A percentile compares a stretch with the other conserved stretches of the same genome.
Evolutionary conservation across 2,113 vertebrate species (phyloP).

Genomic region (Grallaria varia): DNA sequence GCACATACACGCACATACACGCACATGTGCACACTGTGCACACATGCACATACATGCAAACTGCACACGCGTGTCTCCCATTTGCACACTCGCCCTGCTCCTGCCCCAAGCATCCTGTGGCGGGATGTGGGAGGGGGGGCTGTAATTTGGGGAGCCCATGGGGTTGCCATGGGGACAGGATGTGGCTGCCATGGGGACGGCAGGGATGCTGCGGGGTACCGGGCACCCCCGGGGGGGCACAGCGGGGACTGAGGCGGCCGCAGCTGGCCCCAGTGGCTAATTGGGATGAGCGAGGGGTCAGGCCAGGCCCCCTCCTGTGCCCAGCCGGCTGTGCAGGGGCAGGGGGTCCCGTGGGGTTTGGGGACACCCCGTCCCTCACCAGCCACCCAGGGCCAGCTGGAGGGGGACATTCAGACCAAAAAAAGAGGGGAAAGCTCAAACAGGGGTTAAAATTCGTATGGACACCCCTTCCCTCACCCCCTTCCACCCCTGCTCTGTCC

Average conservation of each 20-base stretch:
- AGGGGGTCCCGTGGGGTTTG: neutral
- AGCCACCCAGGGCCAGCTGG: neutral
- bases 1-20: neutral
- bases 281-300: neutral
- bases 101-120: neutral
- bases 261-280: conserved; percentile 23
- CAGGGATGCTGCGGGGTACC: neutral
- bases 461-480: neutral
- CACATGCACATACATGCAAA: neutral
- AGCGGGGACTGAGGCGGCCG: neutral
- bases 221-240: neutral
- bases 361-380: neutral
- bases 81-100: neutral
- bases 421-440: neutral
- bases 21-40: neutral
- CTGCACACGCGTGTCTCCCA: rapidly evolving
- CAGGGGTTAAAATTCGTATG: neutral
- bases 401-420: neutral
- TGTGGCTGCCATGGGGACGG: neutral
- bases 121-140: rapidly evolving
- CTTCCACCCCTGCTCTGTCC: neutral
- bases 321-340: neutral
- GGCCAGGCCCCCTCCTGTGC: neutral
- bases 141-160: neutral
- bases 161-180: conserved; percentile 6